phyloP scores from a whole-genome alignment of 2,888 invertebrate species.

The Sinodicranocentrus sp. region DNA sequence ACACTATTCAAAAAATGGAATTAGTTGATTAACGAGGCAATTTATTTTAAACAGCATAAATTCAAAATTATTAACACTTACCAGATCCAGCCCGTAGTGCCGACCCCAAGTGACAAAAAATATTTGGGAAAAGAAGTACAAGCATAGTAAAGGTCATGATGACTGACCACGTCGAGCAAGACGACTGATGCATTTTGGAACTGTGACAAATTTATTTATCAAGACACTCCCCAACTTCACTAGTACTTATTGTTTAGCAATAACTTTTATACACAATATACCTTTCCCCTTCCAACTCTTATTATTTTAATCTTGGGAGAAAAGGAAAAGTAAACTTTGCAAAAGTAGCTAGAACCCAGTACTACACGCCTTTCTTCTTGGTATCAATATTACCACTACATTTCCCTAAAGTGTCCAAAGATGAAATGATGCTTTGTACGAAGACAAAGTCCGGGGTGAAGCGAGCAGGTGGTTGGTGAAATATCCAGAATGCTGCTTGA shows the following conservation, averaged over 20 bases:
- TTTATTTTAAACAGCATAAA: too few relatives aligned
- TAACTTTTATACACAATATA: background rate
- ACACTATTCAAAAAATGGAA: too few relatives aligned
- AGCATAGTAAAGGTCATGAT: constrained; percentile 13
- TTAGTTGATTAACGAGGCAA: too few relatives aligned
- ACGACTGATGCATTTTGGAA: background rate
- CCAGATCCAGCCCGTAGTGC: constrained; percentile 51
- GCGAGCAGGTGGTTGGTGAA: constrained; percentile 63
- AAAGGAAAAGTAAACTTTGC: background rate
- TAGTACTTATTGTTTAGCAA: too few relatives aligned
- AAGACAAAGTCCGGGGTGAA: constrained; percentile 54
- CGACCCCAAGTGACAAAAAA: constrained; percentile 44
- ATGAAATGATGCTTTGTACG: constrained; percentile 15
- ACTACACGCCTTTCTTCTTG: background rate
- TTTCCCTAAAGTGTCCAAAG: constrained; percentile 35
- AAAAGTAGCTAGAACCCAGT: background rate
- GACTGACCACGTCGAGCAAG: too few relatives aligned
- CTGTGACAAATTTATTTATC: background rate
- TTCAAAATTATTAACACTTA: too few relatives aligned
- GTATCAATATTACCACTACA: background rate
- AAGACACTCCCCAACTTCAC: too few relatives aligned
- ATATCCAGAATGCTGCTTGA: background rate
- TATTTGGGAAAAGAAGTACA: constrained; percentile 24
- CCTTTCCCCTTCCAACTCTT: background rate
- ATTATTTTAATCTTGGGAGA: background rate